These are phyloP conservation scores for Fragum fragum DNA, from an alignment of 2,888 invertebrate genomes.

Conservation along the genomic window DNA sequence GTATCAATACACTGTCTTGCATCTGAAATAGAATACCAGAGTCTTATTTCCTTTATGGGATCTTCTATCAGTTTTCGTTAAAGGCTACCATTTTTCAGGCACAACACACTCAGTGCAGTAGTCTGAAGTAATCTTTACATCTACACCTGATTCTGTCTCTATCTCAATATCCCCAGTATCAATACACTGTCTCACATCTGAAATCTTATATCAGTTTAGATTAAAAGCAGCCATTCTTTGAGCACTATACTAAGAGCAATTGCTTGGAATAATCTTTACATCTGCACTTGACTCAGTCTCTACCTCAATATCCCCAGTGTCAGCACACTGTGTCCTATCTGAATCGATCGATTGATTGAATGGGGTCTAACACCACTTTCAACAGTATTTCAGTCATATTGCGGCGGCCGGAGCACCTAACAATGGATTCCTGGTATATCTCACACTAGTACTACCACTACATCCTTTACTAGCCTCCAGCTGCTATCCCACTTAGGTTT, in stretches of 20 bases:
- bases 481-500: too few relatives aligned
- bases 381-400: too few relatives aligned
- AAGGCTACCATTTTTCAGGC: conserved; percentile 42
- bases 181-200: not conserved
- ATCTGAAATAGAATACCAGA: not conserved
- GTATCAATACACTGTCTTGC: not conserved
- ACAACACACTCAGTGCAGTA: conserved; percentile 51
- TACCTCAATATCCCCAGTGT: not conserved
- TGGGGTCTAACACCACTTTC: too few relatives aligned
- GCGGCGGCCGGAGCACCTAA: too few relatives aligned
- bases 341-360: too few relatives aligned
- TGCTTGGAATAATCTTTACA: conserved; percentile 34
- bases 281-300: not conserved
- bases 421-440: too few relatives aligned
- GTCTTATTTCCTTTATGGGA: too few relatives aligned
- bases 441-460: too few relatives aligned
- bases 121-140: conserved; percentile 32
- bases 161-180: not conserved
- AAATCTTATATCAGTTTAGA: too few relatives aligned
- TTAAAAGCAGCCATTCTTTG: conserved; percentile 37
- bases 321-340: not conserved
- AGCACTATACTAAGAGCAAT: conserved; percentile 49
- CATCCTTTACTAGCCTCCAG: too few relatives aligned
- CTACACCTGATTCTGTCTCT: not conserved
- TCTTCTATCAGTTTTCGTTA: too few relatives aligned